These are phyloP conservation scores for Engystomops pustulosus DNA, from an alignment of 2,113 vertebrate genomes.

Conservation along the genomic window DNA sequence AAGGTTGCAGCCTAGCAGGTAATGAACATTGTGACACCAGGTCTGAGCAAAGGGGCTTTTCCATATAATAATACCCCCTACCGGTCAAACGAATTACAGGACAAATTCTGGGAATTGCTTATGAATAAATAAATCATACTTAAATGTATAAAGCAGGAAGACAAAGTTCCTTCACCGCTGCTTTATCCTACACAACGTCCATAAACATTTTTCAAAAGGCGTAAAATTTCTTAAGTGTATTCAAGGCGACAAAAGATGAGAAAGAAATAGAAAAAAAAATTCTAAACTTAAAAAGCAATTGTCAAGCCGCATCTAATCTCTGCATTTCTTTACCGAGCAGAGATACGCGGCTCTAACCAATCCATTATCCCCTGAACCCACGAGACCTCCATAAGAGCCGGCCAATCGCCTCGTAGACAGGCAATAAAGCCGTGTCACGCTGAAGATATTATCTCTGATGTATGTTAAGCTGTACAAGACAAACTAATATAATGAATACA, in stretches of 20 bases:
- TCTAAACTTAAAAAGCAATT: slow-evolving; percentile 11
- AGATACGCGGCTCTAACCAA: neutral
- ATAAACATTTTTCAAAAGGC: neutral
- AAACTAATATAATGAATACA: neutral
- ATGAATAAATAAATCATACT: neutral
- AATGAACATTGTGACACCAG: neutral
- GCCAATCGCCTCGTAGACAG: neutral
- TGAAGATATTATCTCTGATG: neutral
- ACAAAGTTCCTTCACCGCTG: neutral
- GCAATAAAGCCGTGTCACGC: neutral
- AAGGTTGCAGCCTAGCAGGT: neutral
- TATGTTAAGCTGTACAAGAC: neutral
- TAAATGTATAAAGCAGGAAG: neutral
- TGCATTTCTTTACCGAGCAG: neutral
- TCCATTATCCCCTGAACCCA: neutral
- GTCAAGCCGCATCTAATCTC: neutral
- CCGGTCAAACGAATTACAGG: neutral
- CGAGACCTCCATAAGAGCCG: neutral
- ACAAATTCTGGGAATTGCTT: neutral
- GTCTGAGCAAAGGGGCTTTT: neutral
- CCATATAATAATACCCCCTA: neutral
- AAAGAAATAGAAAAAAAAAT: neutral
- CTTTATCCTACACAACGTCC: neutral
- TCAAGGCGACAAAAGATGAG: neutral
- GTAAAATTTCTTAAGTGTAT: neutral